phyloP scores from a whole-genome alignment of 2,113 vertebrate species.

The Sylvilagus bachmani region DNA sequence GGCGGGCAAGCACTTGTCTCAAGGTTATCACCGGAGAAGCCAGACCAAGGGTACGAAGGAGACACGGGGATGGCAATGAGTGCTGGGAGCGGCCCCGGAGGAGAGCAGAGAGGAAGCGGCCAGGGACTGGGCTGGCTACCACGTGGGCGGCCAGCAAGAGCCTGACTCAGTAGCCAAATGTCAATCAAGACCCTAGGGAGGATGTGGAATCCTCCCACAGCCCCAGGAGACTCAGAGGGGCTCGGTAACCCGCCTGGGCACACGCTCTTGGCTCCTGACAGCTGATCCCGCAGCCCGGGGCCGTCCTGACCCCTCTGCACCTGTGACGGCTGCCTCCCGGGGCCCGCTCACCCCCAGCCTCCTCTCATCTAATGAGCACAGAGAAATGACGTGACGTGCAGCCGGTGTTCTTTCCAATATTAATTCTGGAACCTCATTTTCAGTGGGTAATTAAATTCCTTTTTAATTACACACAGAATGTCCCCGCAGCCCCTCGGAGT shows the following conservation, averaged over 20 bases:
- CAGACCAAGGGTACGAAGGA: not conserved
- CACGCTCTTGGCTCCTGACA: not conserved
- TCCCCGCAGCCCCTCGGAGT: not conserved
- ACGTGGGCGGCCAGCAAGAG: not conserved
- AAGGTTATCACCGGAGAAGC: not conserved
- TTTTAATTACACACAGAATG: conserved; percentile 41
- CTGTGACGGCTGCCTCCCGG: accelerated
- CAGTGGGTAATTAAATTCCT: conserved; percentile 27
- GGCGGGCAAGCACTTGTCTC: no score
- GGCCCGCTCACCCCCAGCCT: no score
- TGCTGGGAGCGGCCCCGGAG: not conserved
- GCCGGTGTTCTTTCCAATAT: not conserved
- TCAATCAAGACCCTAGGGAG: no score
- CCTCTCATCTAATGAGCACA: not conserved
- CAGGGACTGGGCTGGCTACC: accelerated
- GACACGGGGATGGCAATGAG: no score
- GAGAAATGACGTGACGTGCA: not conserved
- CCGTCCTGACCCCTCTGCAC: not conserved
- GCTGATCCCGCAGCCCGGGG: no score
- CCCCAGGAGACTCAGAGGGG: not conserved
- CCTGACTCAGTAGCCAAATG: not conserved
- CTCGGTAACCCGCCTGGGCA: not conserved
- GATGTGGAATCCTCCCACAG: not conserved
- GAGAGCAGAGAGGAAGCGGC: no score
- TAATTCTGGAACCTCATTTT: conserved; percentile 28